phyloP scores from a whole-genome alignment of 2,888 invertebrate species.

The Creontiades dilutus region DNA sequence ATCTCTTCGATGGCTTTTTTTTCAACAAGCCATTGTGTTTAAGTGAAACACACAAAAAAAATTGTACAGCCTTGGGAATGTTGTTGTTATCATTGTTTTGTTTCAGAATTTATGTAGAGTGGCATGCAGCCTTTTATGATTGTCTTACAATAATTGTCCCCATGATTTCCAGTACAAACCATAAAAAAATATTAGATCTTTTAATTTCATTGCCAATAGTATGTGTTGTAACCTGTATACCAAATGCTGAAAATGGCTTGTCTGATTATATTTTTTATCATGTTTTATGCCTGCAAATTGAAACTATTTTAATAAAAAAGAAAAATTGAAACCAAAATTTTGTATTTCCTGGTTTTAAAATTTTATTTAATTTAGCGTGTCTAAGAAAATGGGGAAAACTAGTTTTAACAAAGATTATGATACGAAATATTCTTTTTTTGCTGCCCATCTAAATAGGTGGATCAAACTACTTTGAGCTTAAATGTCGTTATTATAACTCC shows the following conservation, averaged over 20 bases:
- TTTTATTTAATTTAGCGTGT: too few relatives aligned
- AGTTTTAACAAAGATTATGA: too few relatives aligned
- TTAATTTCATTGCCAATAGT: neutral
- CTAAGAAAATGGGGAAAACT: too few relatives aligned
- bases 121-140: neutral
- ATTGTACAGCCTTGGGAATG: too few relatives aligned
- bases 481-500: too few relatives aligned
- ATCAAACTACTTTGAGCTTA: too few relatives aligned
- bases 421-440: too few relatives aligned
- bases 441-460: too few relatives aligned
- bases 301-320: conserved; percentile 60
- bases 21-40: too few relatives aligned
- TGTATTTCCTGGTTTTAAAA: neutral
- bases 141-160: neutral
- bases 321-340: neutral
- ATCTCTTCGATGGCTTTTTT: too few relatives aligned
- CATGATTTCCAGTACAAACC: neutral
- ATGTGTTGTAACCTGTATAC: conserved; percentile 19
- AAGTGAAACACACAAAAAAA: too few relatives aligned
- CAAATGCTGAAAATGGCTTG: conserved; percentile 57
- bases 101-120: neutral
- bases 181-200: neutral
- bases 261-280: conserved; percentile 53
- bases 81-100: neutral
- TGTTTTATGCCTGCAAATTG: conserved; percentile 59